Evolutionary conservation across 2,888 invertebrate species (phyloP).

Genomic region (Stictocephala bisonia): DNA sequence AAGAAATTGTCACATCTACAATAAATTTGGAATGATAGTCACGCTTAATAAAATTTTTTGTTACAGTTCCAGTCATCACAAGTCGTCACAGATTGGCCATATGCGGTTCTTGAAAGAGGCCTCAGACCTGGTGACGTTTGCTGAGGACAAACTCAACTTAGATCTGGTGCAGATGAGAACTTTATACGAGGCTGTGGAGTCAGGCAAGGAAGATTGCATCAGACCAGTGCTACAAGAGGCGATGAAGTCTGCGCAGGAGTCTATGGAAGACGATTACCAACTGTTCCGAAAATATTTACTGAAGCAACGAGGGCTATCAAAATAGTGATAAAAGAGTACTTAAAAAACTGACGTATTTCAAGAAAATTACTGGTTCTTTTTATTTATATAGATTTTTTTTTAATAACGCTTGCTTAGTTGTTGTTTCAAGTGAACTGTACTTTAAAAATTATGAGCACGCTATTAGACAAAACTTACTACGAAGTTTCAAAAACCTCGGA

Average conservation of each 20-base stretch:
- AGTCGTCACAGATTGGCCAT: not conserved
- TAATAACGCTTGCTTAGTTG: no score
- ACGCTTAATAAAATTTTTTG: not conserved
- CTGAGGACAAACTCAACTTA: slow-evolving; percentile 52
- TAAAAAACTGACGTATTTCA: no score
- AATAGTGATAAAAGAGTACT: no score
- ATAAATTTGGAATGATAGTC: no score
- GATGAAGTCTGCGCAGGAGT: slow-evolving; percentile 44
- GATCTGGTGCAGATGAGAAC: slow-evolving; percentile 49
- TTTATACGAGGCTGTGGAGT: slow-evolving; percentile 46
- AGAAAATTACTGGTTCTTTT: no score
- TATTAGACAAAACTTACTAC: no score
- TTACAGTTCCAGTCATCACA: slow-evolving; percentile 1
- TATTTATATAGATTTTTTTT: no score
- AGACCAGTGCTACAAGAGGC: slow-evolving; percentile 43
- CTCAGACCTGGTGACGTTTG: slow-evolving; percentile 46
- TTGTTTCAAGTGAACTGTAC: no score
- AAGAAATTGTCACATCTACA: no score
- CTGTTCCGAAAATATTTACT: slow-evolving; percentile 50
- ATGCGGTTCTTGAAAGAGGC: slow-evolving; percentile 45
- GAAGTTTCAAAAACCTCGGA: no score
- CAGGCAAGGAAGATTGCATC: slow-evolving; percentile 45
- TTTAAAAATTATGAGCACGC: no score
- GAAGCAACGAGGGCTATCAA: slow-evolving; percentile 42
- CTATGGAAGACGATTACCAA: slow-evolving; percentile 50